phyloP scores from a whole-genome alignment of 1,140 invertebrate genomes.

The Protaetia brevitarsis region DNA sequence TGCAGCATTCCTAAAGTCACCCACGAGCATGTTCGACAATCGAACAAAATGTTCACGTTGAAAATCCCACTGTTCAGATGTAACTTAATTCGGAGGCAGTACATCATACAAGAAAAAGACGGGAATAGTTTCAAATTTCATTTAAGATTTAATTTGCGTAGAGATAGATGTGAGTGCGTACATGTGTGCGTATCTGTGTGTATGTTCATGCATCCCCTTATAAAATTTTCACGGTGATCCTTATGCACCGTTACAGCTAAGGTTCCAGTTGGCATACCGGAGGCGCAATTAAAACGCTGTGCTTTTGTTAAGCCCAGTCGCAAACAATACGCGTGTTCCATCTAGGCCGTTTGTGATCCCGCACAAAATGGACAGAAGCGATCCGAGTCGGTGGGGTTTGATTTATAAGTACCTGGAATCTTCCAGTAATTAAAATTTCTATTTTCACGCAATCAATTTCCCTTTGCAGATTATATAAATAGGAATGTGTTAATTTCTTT shows the following conservation, averaged over 20 bases:
- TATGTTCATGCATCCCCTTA: conserved; percentile 33
- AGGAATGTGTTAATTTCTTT: too few species aligned
- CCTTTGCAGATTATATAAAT: neutral
- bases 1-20: neutral
- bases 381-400: conserved; percentile 31
- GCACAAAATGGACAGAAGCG: conserved; percentile 33
- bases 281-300: conserved; percentile 36
- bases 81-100: neutral
- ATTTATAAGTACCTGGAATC: conserved; percentile 42
- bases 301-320: conserved; percentile 38
- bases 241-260: conserved; percentile 3
- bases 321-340: conserved; percentile 37
- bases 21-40: neutral
- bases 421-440: conserved; percentile 43
- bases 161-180: conserved; percentile 30
- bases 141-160: conserved; percentile 51
- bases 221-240: conserved; percentile 26
- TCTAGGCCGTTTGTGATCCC: conserved; percentile 35
- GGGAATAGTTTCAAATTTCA: conserved; percentile 50
- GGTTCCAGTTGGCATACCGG: neutral
- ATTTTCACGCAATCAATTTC: conserved; percentile 29
- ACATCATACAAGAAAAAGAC: conserved; percentile 18
- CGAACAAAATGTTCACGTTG: neutral
- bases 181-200: neutral
- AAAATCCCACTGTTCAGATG: neutral